Conservation (phyloP, 2,113 vertebrate genomes). For the Eudyptes chrysolophus region DNA sequence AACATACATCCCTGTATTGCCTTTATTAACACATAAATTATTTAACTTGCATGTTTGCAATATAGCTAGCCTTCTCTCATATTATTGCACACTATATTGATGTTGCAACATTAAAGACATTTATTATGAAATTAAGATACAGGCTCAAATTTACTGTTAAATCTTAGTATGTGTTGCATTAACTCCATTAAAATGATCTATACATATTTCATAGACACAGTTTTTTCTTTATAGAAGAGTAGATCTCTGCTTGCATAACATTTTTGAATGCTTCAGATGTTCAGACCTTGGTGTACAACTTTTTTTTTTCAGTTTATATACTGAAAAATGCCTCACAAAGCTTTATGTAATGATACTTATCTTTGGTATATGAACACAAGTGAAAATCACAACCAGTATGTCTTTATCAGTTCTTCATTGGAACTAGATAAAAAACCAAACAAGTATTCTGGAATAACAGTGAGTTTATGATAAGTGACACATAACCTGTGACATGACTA, state of each 20-base stretch:
- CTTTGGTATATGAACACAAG: neutral
- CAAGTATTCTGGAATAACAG: neutral
- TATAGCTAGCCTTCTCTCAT: neutral
- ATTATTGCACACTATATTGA: neutral
- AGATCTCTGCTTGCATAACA: neutral
- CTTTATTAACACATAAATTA: neutral
- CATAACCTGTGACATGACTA: neutral
- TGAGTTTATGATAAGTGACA: neutral
- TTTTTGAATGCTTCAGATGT: neutral
- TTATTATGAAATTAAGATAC: neutral
- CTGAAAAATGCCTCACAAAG: neutral
- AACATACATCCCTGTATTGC: neutral
- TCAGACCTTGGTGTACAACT: neutral
- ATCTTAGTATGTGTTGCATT: neutral
- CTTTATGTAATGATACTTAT: neutral
- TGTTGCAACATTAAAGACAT: neutral
- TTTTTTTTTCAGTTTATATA: neutral
- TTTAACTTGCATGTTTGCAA: neutral
- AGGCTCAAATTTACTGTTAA: neutral
- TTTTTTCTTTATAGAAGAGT: neutral
- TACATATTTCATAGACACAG: neutral
- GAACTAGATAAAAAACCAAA: neutral
- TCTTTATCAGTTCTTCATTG: neutral
- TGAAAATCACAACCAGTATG: neutral
- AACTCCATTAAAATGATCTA: neutral